These are phyloP conservation scores for Phainopepla nitens DNA, from an alignment of 2,113 vertebrate species.

Conservation along the genomic window DNA sequence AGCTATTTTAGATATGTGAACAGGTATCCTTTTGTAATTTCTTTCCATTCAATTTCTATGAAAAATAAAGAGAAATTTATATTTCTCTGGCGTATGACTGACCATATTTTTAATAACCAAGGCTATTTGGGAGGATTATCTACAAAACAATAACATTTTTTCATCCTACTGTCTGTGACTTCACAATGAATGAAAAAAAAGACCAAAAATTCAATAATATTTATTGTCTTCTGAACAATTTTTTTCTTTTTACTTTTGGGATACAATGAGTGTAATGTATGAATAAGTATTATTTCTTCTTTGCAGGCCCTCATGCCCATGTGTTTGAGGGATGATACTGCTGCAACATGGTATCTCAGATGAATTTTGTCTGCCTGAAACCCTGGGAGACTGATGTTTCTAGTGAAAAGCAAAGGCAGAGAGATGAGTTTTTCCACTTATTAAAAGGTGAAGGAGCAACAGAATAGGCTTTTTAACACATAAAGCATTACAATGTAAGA, in stretches of 20 bases:
- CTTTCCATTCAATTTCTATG: not conserved
- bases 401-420: not conserved
- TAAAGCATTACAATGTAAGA: not conserved
- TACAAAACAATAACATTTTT: not conserved
- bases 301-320: fast-evolving
- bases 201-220: not conserved
- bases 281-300: not conserved
- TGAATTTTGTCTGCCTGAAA: not conserved
- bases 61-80: not conserved
- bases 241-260: not conserved
- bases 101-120: not conserved
- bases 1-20: not conserved
- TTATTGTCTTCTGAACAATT: not conserved
- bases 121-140: not conserved
- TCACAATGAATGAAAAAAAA: not conserved
- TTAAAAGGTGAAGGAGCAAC: not conserved
- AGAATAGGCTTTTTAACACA: not conserved
- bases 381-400: not conserved
- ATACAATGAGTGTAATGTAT: not conserved
- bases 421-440: not conserved
- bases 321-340: not conserved
- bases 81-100: not conserved
- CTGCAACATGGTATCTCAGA: not conserved
- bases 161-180: not conserved
- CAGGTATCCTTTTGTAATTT: not conserved